Conservation (phyloP, 2,113 vertebrate genomes). For the Myanophis thanlyinensis region DNA sequence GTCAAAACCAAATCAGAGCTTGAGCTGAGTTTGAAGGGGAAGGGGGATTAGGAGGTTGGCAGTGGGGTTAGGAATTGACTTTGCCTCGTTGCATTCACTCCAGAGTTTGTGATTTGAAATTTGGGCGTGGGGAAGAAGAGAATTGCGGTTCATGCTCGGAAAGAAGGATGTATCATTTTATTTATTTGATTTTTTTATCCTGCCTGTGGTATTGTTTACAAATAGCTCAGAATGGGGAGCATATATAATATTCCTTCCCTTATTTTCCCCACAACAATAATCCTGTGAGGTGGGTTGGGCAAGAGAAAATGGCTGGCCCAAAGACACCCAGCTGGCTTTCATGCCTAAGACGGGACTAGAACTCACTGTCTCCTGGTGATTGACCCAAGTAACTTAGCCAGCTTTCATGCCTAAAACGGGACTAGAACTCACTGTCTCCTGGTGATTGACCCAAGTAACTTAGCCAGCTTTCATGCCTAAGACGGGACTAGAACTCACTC, state of each 20-base stretch:
- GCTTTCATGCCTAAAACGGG: no score
- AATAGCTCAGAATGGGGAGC: not conserved
- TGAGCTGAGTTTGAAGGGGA: not conserved
- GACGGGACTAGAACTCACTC: no score
- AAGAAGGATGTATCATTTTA: not conserved
- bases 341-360: no score
- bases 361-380: no score
- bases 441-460: no score
- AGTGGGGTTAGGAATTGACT: not conserved
- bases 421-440: no score
- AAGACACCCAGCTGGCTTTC: no score
- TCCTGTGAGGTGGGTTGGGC: not conserved
- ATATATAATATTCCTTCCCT: not conserved
- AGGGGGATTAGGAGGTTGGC: not conserved
- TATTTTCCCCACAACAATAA: not conserved
- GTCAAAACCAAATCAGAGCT: not conserved
- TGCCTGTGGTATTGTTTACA: not conserved
- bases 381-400: no score
- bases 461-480: no score
- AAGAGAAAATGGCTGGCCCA: not conserved
- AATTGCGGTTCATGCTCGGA: not conserved
- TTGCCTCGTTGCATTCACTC: not conserved
- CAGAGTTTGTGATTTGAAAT: not conserved
- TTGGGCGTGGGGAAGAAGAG: not conserved
- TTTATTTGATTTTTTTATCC: not conserved